A percentile compares a stretch with the other conserved stretches of the same genome.
These are phyloP conservation scores for Daubentonia madagascariensis DNA, from an alignment of 2,113 vertebrate species.

Conservation along the genomic window DNA sequence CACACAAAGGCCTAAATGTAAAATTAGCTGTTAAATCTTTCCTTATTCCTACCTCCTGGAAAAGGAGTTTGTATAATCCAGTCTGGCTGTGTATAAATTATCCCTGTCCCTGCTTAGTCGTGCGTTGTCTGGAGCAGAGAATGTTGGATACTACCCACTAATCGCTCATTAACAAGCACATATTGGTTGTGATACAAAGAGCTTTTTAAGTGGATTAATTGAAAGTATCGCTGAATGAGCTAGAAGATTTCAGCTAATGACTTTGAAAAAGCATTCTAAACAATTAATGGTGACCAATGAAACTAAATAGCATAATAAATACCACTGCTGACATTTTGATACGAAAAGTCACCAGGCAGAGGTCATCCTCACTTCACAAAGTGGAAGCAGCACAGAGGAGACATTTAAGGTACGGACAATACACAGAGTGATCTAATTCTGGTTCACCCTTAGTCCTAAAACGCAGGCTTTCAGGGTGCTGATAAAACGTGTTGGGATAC, in stretches of 20 bases:
- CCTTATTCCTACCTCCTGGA: neutral
- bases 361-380: neutral
- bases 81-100: neutral
- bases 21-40: neutral
- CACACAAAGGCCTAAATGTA: neutral
- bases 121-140: constrained; percentile 1
- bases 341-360: neutral
- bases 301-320: constrained; percentile 44
- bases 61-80: neutral
- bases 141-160: neutral
- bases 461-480: neutral
- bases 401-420: neutral
- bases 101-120: neutral
- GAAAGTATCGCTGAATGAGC: neutral
- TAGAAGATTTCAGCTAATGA: constrained; percentile 54
- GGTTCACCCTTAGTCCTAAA: no score
- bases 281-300: constrained; percentile 60
- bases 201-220: constrained; percentile 47
- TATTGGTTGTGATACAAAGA: neutral
- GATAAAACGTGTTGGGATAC: neutral
- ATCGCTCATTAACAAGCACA: neutral
- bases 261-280: constrained; percentile 8
- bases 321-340: neutral
- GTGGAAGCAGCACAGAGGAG: neutral
- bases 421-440: accelerated